Evolutionary conservation across 2,113 vertebrate genomes (phyloP), one percentile per base, ranked within the genome.

Genomic region (Condylura cristata): DNA sequence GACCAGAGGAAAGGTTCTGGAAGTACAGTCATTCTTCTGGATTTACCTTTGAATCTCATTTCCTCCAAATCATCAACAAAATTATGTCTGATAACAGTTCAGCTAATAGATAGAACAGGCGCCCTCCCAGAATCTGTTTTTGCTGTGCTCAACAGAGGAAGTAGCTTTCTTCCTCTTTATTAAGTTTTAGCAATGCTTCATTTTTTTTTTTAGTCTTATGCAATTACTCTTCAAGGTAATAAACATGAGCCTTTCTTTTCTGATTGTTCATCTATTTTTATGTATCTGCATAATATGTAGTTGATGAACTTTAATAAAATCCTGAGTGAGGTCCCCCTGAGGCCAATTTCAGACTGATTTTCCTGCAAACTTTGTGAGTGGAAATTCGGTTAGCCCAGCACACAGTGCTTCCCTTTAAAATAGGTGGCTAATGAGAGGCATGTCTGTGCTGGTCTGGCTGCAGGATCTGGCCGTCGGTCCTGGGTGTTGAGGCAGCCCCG

Each of bases 281-380:
- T 68, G 95, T 53, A 80, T 95, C 97, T 95, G 61, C 66, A 86
- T 91, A 98, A 93, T 94, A 93, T 79, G 34, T 32, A 8, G 70
- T 89, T 95, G 93, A 97, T 95, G 81, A 97, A 96, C 96, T 96
- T 89, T 97, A 86, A 80, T 96, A 95, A 96, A 97, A 98, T 97
- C 93, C 75, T 96, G 66, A 96, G 89, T 24, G 75, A 95, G 80
- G 32, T 97, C 71, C 96, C 94, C 78, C 68, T 51, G 88, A 96
- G 94, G 89, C 94, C 86, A 80, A 96, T 97, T 58, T 91, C 95
- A 96, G 92, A 12, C 90, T 95, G 88, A 86, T 96, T 96, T 95
- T 96, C 96, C 84, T 96, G 78, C 72, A 98, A 96, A 96, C 56
- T 71, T 80, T 71, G 63, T 8, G 76, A 61, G 56, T 89, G 53